Percentiles rank a stretch among this genome's conserved stretches.
Evolutionary conservation across 2,797 vertebrate species (phyloP).

Genomic region (Pseudotriccus pelzelni): DNA sequence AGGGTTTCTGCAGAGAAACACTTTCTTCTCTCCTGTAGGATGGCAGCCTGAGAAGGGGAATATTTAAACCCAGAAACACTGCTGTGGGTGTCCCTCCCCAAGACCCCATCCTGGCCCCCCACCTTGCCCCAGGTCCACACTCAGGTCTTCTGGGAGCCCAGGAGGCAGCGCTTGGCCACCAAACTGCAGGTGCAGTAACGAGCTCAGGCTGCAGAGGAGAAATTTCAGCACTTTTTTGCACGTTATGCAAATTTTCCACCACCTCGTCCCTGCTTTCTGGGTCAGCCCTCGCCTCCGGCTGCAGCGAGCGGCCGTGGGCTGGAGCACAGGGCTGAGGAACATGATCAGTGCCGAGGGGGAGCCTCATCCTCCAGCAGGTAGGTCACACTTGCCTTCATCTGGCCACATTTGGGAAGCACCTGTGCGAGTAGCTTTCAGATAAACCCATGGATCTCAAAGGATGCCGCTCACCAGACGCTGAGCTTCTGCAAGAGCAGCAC

Average conservation of each 20-base stretch:
- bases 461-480: not conserved
- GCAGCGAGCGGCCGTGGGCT: rapidly evolving
- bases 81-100: rapidly evolving
- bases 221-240: not conserved
- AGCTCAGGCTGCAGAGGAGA: not conserved
- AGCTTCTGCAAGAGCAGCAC: not conserved
- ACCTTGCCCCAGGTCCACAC: not conserved
- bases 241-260: rapidly evolving
- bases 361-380: not conserved
- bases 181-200: rapidly evolving
- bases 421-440: rapidly evolving
- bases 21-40: not conserved
- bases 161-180: rapidly evolving
- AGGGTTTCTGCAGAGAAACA: not conserved
- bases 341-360: rapidly evolving
- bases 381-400: not conserved
- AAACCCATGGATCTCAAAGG: not conserved
- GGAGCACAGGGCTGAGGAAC: not conserved
- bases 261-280: not conserved
- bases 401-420: not conserved
- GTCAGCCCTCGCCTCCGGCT: not conserved
- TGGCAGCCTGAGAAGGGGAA: not conserved
- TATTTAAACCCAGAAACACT: rapidly evolving
- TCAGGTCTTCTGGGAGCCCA: not conserved
- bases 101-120: not conserved